Base-by-base conservation (phyloP, 1,140 invertebrate species). In the Philaenus spumarius region DNA sequence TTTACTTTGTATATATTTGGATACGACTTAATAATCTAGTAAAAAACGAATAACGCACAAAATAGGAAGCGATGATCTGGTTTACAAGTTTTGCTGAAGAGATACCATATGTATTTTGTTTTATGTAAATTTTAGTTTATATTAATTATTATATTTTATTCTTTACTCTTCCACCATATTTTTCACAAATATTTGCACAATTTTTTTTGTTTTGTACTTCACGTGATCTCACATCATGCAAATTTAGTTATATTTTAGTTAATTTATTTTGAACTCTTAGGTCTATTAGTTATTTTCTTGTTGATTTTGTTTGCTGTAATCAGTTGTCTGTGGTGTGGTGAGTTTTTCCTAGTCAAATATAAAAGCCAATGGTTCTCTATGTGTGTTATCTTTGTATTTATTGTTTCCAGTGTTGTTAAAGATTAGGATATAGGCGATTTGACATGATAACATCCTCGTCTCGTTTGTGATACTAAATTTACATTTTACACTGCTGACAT, bases 311-410 rank as follows among this genome's bases (percentile, higher is more conserved):
- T 34, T 34, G 30, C 48, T 15, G 35, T 40, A 22, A 51, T 35
- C 30, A 47, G 19, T 58, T 58, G 34, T 51, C 43, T 48, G 55
- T 64, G 66, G 66, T 66, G 66, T 67, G 66, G 66, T 66, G 66
- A 67, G 66, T 67, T 67, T 60, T 59, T 62, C 59, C 66, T 67
- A 67, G 66, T 67, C 66, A 67, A 66, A 67, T 62, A 66, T 51
- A 60, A 14, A 46, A 58, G 23, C 35, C 43, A 59, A 50, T 57
- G 22, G 35, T 62, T 64, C 43, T 61, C 35, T 50, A 55, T 62
- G 59, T 64, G 60, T 62, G 57, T 64, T 61, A 53, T 61, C 59
- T 45, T 47, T 57, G 53, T 57, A 47, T 30, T 35, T 39, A 58
- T 53, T 62, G 43, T 62, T 62, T 55, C 53, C 59, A 56, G 54